A percentile compares a stretch with the other conserved stretches of the same genome.
phyloP scores from a whole-genome alignment of 2,888 invertebrate species.

The Nymphalis polychloros region DNA sequence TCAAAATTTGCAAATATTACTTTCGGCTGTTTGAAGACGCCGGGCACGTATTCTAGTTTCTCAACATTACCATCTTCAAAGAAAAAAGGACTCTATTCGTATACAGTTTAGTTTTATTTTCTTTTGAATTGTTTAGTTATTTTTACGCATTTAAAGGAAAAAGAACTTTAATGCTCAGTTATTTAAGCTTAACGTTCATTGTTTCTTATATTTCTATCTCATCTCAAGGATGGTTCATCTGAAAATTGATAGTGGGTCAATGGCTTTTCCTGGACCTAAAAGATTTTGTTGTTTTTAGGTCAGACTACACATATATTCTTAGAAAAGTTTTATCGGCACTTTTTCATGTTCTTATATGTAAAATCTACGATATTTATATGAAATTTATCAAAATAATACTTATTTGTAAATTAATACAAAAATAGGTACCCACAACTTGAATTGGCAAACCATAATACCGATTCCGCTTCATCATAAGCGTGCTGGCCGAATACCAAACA shows the following conservation, averaged over 20 bases:
- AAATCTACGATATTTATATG: no score
- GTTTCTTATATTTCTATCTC: neutral
- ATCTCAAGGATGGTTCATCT: slow-evolving; percentile 1
- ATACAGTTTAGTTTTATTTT: slow-evolving; percentile 27
- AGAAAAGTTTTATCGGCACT: neutral
- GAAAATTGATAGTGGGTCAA: slow-evolving; percentile 15
- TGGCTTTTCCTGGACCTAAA: slow-evolving; percentile 2
- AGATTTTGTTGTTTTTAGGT: slow-evolving; percentile 10
- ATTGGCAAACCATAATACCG: no score
- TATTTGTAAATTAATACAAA: no score
- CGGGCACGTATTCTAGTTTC: slow-evolving; percentile 17
- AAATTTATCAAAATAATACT: no score
- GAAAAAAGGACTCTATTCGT: slow-evolving; percentile 29
- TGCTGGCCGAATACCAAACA: no score
- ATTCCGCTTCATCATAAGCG: no score
- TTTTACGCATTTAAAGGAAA: neutral
- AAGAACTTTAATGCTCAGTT: neutral
- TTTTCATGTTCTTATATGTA: neutral
- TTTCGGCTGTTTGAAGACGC: slow-evolving; percentile 18
- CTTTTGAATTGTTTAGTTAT: neutral
- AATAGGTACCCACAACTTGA: no score
- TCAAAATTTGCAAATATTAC: slow-evolving; percentile 16
- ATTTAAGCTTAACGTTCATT: neutral
- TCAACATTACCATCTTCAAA: slow-evolving; percentile 18
- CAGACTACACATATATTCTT: neutral